Evolutionary conservation across 1,140 invertebrate species (phyloP).

Genomic region (Hycleus phaleratus): DNA sequence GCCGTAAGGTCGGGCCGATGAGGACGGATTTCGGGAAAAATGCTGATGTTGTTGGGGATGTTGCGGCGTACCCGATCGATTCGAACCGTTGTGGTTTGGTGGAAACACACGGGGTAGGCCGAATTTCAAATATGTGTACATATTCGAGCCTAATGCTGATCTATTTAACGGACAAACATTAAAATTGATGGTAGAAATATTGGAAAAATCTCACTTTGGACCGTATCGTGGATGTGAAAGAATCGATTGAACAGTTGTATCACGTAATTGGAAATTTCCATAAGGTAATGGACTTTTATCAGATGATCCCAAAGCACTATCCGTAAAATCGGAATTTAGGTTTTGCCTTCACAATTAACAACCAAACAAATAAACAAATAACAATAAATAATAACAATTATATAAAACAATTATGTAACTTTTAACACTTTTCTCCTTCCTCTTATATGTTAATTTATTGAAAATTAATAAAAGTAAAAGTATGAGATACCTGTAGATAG

Average conservation of each 20-base stretch:
- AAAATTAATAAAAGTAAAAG: too few species aligned
- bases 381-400: too few species aligned
- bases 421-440: too few species aligned
- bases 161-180: constrained; percentile 37
- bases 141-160: constrained; percentile 76
- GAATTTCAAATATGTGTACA: constrained; percentile 89
- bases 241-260: constrained; percentile 89
- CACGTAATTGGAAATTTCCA: constrained; percentile 85
- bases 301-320: constrained; percentile 81
- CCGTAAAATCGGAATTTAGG: constrained; percentile 89
- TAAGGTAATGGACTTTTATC: constrained; percentile 86
- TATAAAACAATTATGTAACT: too few species aligned
- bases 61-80: constrained; percentile 48
- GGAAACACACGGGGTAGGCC: constrained; percentile 84
- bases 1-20: constrained; percentile 30
- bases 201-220: constrained; percentile 57
- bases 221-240: constrained; percentile 84
- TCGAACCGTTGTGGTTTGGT: constrained; percentile 58
- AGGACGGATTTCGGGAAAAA: constrained; percentile 26
- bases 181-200: neutral
- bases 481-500: constrained; percentile 70
- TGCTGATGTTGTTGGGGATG: constrained; percentile 10
- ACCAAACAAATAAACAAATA: neutral
- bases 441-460: too few species aligned
- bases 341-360: constrained; percentile 66